phyloP scores from a whole-genome alignment of 2,113 vertebrate species.

The Motacilla tschutschensis region DNA sequence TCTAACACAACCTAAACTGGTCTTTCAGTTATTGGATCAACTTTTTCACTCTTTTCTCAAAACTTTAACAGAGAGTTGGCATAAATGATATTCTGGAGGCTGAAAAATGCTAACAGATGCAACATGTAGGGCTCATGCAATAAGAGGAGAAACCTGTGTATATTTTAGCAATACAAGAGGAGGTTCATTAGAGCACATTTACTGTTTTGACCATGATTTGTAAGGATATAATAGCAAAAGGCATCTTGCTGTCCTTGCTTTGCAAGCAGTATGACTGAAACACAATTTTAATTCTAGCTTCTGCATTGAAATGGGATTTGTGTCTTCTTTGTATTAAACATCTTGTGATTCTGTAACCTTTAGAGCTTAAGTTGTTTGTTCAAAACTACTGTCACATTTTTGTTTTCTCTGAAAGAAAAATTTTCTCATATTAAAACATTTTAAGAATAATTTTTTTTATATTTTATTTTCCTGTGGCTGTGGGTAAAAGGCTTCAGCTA shows the following conservation, averaged over 20 bases:
- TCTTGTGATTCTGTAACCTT: conserved; percentile 3
- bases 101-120: not conserved
- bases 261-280: not conserved
- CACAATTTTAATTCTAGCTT: not conserved
- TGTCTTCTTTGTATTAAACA: conserved; percentile 5
- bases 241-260: conserved; percentile 3
- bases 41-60: not conserved
- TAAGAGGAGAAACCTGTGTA: not conserved
- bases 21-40: not conserved
- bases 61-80: not conserved
- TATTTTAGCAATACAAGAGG: not conserved
- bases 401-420: not conserved
- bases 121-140: not conserved
- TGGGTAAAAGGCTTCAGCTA: not conserved
- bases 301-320: not conserved
- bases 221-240: not conserved
- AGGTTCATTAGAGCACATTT: not conserved
- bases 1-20: not conserved
- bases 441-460: not conserved
- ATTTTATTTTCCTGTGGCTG: not conserved
- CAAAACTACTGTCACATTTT: not conserved
- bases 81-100: not conserved
- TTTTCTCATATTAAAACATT: not conserved
- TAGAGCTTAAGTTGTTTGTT: not conserved
- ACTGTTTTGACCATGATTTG: not conserved